Conservation (phyloP, 1,140 invertebrate species). For the Drosophila fuyamai region DNA sequence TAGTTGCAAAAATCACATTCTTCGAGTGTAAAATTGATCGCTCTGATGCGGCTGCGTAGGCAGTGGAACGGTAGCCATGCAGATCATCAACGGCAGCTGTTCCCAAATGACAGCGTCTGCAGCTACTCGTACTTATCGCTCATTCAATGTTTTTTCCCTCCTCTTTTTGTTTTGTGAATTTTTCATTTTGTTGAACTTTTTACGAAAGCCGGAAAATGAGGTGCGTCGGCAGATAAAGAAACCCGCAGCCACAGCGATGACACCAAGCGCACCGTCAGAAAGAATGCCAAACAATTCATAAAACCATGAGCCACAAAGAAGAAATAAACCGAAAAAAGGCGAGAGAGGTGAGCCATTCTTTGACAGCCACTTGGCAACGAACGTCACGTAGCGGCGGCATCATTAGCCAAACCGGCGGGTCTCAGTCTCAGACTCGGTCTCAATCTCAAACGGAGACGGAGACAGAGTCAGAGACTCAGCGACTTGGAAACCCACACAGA, state of each 20-base stretch:
- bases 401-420: slow-evolving; percentile 68
- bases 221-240: slow-evolving; percentile 74
- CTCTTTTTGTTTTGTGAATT: slow-evolving; percentile 26
- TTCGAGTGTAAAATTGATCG: slow-evolving; percentile 30
- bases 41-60: slow-evolving; percentile 31
- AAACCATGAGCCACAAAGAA: slow-evolving; percentile 38
- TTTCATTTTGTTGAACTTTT: slow-evolving; percentile 47
- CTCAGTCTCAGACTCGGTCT: slow-evolving; percentile 31
- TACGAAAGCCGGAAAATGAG: slow-evolving; percentile 75
- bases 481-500: slow-evolving; percentile 2
- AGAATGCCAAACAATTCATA: slow-evolving; percentile 78
- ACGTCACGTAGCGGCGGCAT: slow-evolving; percentile 78
- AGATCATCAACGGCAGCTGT: slow-evolving; percentile 46
- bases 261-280: slow-evolving; percentile 28
- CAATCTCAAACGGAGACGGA: slow-evolving; percentile 32
- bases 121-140: slow-evolving; percentile 51
- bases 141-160: slow-evolving; percentile 12
- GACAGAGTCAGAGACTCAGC: slow-evolving; percentile 20
- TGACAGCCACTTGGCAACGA: slow-evolving; percentile 77
- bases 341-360: slow-evolving; percentile 64
- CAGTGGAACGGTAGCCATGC: slow-evolving; percentile 44
- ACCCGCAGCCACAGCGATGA: slow-evolving; percentile 51
- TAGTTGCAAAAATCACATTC: neutral
- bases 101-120: slow-evolving; percentile 37
- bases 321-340: slow-evolving; percentile 29